Evolutionary conservation across 2,888 invertebrate genomes (phyloP).

Genomic region (Epistrophe grossulariae): DNA sequence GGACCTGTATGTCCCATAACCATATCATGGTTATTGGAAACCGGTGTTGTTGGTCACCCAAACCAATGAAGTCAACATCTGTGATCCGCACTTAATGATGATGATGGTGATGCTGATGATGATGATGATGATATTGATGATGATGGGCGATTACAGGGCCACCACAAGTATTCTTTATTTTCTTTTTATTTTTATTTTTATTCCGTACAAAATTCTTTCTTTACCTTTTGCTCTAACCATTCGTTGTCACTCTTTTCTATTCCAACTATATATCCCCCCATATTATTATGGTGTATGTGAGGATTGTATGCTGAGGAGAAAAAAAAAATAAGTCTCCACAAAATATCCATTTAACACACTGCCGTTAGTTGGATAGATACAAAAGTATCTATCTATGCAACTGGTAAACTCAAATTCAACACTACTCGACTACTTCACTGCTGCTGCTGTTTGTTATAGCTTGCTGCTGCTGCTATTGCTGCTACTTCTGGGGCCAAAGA

Average conservation of each 20-base stretch:
- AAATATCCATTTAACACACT: constrained; percentile 71
- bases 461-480: background rate
- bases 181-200: background rate
- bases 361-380: constrained; percentile 69
- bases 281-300: constrained; percentile 3
- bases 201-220: constrained; percentile 12
- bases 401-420: constrained; percentile 61
- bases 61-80: constrained; percentile 59
- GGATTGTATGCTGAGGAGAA: background rate
- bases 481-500: constrained; percentile 37
- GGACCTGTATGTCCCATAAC: constrained; percentile 48
- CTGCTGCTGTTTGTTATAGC: background rate
- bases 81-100: constrained; percentile 45
- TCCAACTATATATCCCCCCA: background rate
- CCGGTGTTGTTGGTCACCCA: constrained; percentile 68
- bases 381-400: constrained; percentile 65
- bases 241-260: constrained; percentile 37
- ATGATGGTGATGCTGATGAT: constrained; percentile 44
- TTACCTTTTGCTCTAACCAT: background rate
- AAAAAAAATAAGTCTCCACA: constrained; percentile 58
- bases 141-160: constrained; percentile 50
- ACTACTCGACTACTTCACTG: constrained; percentile 9
- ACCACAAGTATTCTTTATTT: constrained; percentile 34
- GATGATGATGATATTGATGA: constrained; percentile 29
- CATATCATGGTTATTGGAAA: constrained; percentile 48